Base-by-base conservation (phyloP, 2,888 invertebrate species). In the Parascotia fuliginaria region DNA sequence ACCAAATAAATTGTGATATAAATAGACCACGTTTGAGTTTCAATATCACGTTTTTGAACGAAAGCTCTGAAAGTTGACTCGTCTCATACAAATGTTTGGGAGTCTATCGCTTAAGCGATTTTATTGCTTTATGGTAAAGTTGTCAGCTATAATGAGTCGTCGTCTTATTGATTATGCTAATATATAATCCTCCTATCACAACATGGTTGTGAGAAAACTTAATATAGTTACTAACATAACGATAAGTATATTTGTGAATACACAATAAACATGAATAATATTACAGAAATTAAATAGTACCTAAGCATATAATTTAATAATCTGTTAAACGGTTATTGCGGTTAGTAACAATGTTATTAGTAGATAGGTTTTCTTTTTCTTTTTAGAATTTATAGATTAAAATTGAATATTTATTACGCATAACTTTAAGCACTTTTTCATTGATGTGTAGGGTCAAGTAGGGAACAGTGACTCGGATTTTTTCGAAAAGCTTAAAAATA, bases 1-100 rank as follows among this genome's bases (percentile, higher is more conserved):
- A 62, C 62, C 65, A 55, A 64, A 64, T 70, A 70, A 70, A 70
- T 70, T 69, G 60, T 69, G 59, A 69, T 69, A 65, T 70, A 70
- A 69, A 73, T 69, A 74, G 64, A 69, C 60, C 59, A 64, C 44
- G 50, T 48, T 70, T 49, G 44, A 61, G 51, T 64, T 64, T 58
- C 42, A 71, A 68, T 56, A 45, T 65, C 49, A 68, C 28, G 52
- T 64, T 56, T 65, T 70, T 55, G 39, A 42, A 48, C 37, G 24
- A 48, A 50, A 54, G 34, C 50, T 49, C 42, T 36, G 47, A 42
- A 55, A 28, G 3, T 11, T 19, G 28, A 43, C 32, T 24, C 16
- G 27, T 12, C 24, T 16, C 13, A 6, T n/a, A 34, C 34, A 16
- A 9, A 1, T 14, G 32, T 9, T 13, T 1, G 33, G 48, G 50